These are phyloP conservation scores for Venturia canescens DNA, from an alignment of 1,140 invertebrate species.

Conservation along the genomic window DNA sequence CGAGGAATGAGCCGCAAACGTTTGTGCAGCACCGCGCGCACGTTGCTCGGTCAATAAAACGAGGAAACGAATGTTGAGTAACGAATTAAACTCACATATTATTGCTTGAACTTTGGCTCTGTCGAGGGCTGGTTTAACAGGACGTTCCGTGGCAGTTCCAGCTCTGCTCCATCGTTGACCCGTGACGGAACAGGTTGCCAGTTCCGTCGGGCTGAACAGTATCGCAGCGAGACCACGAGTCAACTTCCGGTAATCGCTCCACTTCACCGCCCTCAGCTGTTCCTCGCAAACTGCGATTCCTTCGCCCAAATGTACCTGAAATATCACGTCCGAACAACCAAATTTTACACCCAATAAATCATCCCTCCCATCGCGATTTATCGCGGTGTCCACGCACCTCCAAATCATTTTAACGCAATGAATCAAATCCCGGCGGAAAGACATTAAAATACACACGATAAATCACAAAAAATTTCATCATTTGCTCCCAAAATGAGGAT, in stretches of 20 bases:
- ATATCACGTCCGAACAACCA: slow-evolving; percentile 27
- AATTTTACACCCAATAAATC: neutral
- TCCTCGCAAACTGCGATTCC: slow-evolving; percentile 85
- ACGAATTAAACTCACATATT: slow-evolving; percentile 78
- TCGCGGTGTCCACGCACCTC: no score
- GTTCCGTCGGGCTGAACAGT: slow-evolving; percentile 84
- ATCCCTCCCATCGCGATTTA: no score
- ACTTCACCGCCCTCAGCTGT: slow-evolving; percentile 83
- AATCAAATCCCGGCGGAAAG: no score
- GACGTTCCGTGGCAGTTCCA: slow-evolving; percentile 81
- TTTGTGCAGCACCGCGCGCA: no score
- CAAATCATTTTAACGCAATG: no score
- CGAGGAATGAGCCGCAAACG: no score
- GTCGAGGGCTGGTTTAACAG: slow-evolving; percentile 85
- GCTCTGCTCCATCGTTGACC: slow-evolving; percentile 86
- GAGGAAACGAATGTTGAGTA: neutral
- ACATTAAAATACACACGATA: no score
- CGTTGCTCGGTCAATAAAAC: neutral
- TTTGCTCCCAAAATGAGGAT: no score
- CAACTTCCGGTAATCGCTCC: slow-evolving; percentile 85
- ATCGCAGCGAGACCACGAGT: slow-evolving; percentile 85
- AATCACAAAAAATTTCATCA: no score
- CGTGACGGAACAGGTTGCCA: slow-evolving; percentile 85
- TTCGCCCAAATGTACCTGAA: slow-evolving; percentile 83
- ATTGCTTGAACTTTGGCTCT: slow-evolving; percentile 84